Evolutionary conservation across 2,797 vertebrate genomes (phyloP).

Genomic region (Rachycentron canadum): DNA sequence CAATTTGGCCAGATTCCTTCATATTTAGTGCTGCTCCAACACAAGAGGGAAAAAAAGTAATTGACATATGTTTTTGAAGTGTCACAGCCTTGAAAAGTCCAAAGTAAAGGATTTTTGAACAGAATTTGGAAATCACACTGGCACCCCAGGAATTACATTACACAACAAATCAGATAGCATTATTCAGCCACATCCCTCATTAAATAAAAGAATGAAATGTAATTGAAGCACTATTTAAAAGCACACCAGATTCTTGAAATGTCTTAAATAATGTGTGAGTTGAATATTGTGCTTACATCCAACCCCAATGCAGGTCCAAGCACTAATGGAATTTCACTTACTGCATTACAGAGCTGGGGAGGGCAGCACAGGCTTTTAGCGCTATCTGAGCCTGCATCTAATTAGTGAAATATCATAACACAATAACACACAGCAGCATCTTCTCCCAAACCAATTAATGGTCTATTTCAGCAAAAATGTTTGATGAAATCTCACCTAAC

Average conservation of each 20-base stretch:
- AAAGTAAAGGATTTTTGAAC: constrained; percentile 29
- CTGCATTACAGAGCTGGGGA: constrained; percentile 53
- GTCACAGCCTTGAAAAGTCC: constrained; percentile 34
- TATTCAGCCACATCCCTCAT: constrained; percentile 21
- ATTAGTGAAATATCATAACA: constrained; percentile 79
- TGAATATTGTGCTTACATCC: constrained; percentile 35
- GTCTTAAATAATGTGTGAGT: constrained; percentile 51
- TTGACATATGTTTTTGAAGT: constrained; percentile 19
- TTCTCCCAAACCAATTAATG: constrained; percentile 78
- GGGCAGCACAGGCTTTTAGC: constrained; percentile 62
- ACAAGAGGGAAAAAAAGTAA: constrained; percentile 18
- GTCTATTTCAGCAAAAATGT: constrained; percentile 65
- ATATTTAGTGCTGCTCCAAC: constrained; percentile 38
- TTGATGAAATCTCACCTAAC: constrained; percentile 77
- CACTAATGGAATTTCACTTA: constrained; percentile 65
- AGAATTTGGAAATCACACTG: constrained; percentile 33
- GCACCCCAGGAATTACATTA: constrained; percentile 36
- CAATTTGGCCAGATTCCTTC: constrained; percentile 32
- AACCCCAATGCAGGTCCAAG: constrained; percentile 30
- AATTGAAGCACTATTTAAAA: constrained; percentile 52
- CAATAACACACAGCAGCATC: constrained; percentile 71
- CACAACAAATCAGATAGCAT: constrained; percentile 47
- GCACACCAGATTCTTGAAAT: constrained; percentile 46
- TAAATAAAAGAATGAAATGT: constrained; percentile 44
- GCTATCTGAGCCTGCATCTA: constrained; percentile 69